Evolutionary conservation across 2,113 vertebrate genomes (phyloP).

Genomic region (Smithornis capensis): DNA sequence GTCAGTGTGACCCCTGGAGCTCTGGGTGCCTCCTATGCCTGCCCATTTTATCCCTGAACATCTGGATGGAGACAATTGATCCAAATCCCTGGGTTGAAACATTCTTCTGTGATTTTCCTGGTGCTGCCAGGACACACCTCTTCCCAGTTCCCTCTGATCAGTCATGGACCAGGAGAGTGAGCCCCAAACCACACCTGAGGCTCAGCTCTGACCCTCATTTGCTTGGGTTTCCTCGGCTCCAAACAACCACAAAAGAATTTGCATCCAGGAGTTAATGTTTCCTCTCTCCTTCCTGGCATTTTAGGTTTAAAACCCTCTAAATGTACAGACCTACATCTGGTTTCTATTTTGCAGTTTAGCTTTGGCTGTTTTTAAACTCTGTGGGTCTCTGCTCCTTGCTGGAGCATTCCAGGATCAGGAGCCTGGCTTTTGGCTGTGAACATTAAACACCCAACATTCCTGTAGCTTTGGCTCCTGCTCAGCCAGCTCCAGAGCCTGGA

Average conservation of each 20-base stretch:
- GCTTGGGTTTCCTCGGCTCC: neutral
- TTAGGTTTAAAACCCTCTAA: neutral
- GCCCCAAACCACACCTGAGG: neutral
- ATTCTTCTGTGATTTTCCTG: neutral
- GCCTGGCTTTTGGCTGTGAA: neutral
- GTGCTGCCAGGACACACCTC: neutral
- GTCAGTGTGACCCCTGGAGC: neutral
- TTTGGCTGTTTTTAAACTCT: neutral
- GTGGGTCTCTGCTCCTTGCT: neutral
- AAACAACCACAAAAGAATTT: neutral
- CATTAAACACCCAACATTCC: neutral
- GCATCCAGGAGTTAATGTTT: neutral
- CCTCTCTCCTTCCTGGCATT: neutral
- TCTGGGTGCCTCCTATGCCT: neutral
- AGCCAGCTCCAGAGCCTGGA: neutral
- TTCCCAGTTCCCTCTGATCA: neutral
- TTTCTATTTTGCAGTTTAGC: neutral
- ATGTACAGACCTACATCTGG: neutral
- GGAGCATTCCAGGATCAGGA: neutral
- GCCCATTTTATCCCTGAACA: neutral
- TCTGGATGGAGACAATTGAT: neutral
- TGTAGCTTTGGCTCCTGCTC: neutral
- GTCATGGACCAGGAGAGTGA: neutral
- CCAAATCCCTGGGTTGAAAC: rapidly evolving
- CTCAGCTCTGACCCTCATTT: neutral